A percentile compares a stretch with the other conserved stretches of the same genome.
Conservation (phyloP, 2,113 vertebrate genomes). For the Glareola pratincola region DNA sequence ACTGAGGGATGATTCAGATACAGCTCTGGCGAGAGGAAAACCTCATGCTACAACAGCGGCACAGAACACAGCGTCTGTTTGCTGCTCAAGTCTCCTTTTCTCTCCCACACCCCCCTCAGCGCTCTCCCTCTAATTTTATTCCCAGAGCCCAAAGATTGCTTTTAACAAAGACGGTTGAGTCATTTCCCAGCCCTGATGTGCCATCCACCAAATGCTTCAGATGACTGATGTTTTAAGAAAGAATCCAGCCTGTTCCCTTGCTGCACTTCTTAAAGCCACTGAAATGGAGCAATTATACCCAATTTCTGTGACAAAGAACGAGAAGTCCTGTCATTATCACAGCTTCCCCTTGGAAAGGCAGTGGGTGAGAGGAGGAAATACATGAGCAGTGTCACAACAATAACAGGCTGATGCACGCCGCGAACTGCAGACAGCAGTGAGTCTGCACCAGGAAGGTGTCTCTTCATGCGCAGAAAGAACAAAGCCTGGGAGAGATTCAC, state of each 20-base stretch:
- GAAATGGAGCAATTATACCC: slow-evolving; percentile 57
- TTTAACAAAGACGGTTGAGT: slow-evolving; percentile 48
- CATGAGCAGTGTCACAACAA: slow-evolving; percentile 3
- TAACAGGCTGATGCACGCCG: background rate
- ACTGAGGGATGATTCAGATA: background rate
- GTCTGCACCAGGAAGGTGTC: background rate
- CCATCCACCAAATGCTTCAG: slow-evolving; percentile 24
- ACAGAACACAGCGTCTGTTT: background rate
- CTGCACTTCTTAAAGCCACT: background rate
- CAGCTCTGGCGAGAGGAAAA: background rate
- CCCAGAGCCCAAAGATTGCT: background rate
- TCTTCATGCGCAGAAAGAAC: fast-evolving
- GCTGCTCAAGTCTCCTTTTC: background rate
- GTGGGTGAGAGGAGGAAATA: slow-evolving; percentile 37
- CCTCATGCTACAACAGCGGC: background rate
- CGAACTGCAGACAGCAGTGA: background rate
- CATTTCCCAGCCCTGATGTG: slow-evolving; percentile 50
- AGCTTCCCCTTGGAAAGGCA: slow-evolving; percentile 24
- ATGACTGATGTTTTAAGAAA: slow-evolving; percentile 37
- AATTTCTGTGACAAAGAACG: slow-evolving; percentile 34
- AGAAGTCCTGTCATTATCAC: slow-evolving; percentile 29
- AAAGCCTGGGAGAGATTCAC: background rate
- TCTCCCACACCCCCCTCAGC: background rate
- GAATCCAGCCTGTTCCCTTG: slow-evolving; percentile 7
- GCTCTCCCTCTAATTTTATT: slow-evolving; percentile 15